Base-by-base conservation (phyloP, 2,797 vertebrate species). In the Ctenochaetus hawaiiensis region DNA sequence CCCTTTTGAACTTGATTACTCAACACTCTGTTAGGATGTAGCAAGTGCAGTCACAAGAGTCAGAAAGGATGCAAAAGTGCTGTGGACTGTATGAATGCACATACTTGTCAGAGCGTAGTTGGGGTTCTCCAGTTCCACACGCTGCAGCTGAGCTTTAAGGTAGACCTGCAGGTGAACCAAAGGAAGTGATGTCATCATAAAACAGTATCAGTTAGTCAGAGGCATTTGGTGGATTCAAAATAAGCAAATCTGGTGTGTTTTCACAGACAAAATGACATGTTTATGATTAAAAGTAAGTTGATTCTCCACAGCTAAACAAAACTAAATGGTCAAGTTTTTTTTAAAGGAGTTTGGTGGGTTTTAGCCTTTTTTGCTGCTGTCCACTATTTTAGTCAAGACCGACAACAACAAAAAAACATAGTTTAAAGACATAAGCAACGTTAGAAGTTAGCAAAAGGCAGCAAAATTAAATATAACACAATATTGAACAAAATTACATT, bases 31-130 rank as follows among this genome's bases (percentile, higher is more conserved):
- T 12, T 10, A 58, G 16, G 22, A 66, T 52, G 10, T 11, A 14
- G 9, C 43, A n/a, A 52, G 8, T 9, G 13, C 16, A 23, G 14
- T 4, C 20, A 52, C n/a, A 26, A 59, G 48, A 45, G 63, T 13
- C 2, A 30, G 12, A 44, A 26, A 14, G 45, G 6, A 77, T 51
- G 41, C 10, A 53, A 47, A 7, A 62, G 14, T 6, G 11, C 8
- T 26, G 23, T 44, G 45, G 12, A 71, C 12, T 14, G 47, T 0
- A 14, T 20, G 13, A 22, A 58, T 54, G 83, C 59, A 92, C 97
- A 84, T 96, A 99, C 98, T 99, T 76, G 98, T 99, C 81, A 99
- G 94, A 87, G 98, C 98, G 72, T 96, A 99, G 95, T 96, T 99
- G 66, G 98, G 98, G 89, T 98, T 99, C 93, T 99, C 98, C 87